phyloP scores from a whole-genome alignment of 2,113 vertebrate species.

The Antennarius striatus region DNA sequence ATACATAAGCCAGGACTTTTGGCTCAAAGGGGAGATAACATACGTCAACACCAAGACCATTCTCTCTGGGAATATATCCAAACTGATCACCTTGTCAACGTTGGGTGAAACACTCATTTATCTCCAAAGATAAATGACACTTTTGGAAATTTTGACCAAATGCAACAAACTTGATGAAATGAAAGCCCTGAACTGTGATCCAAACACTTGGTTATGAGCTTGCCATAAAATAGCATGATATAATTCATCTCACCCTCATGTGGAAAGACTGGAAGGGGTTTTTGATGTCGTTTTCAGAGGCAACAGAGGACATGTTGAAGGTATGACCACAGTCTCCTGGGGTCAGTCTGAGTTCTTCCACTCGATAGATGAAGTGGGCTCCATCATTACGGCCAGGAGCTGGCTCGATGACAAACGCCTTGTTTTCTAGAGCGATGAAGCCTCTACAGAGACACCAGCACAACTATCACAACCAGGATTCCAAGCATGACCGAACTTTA shows the following conservation, averaged over 20 bases:
- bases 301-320: conserved; percentile 70
- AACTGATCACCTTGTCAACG: conserved; percentile 26
- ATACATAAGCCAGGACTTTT: conserved; percentile 35
- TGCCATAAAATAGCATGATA: conserved; percentile 15
- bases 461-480: conserved; percentile 39
- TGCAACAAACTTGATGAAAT: background rate
- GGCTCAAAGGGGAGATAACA: conserved; percentile 59
- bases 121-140: conserved; percentile 13
- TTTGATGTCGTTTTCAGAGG: conserved; percentile 46
- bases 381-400: conserved; percentile 63
- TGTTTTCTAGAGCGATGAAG: conserved; percentile 86
- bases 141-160: conserved; percentile 17
- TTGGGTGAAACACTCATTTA: conserved; percentile 45
- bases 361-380: conserved; percentile 84
- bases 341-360: conserved; percentile 76
- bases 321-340: conserved; percentile 87
- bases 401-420: conserved; percentile 88
- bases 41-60: conserved; percentile 50
- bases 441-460: conserved; percentile 83
- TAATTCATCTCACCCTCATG: conserved; percentile 82
- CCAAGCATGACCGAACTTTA: conserved; percentile 25
- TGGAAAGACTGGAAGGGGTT: conserved; percentile 65
- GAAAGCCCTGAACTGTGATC: conserved; percentile 6
- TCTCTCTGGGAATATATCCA: conserved; percentile 55
- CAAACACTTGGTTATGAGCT: background rate